Evolutionary conservation across 1,140 invertebrate species (phyloP), one percentile per base, ranked within the genome.

Genomic region (Eumeta japonica): DNA sequence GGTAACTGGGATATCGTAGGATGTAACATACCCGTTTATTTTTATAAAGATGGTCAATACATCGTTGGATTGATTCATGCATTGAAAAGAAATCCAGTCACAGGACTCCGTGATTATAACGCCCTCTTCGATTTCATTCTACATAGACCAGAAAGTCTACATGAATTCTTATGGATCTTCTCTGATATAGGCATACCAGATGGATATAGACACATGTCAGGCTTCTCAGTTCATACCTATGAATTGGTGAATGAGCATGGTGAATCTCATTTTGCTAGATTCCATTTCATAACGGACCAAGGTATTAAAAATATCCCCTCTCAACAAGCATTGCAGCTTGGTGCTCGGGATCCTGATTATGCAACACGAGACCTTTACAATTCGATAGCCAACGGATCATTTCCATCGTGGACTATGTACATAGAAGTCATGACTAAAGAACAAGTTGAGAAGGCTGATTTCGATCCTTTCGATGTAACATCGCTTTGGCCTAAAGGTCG

Each of bases 61-160:
- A 87, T 88, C 52, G 68, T 75, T 1, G 56, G 46, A 39, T 80
- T 83, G 37, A 75, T 80, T 16, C 78, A 80, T 36, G 62, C 76
- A 2, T 76, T 82, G 46, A 87, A 85, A 66, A 74, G 82, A 51
- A 86, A 88, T 60, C 86, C 86, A 3, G 75, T 75, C 14, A 87
- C 85, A 5, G 70, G 85, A 58, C 43, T 86, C 10, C 76, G 79
- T 61, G 88, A 91, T 73, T 66, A 81, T 3, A 88, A 92, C 52
- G 85, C 85, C 82, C 86, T 89, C 48, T 94, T 90, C 87, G 93
- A 96, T 60, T 93, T 94, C 57, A 79, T 92, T 12, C 81, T 85
- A 0, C 67, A 92, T 10, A 77, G 87, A 42, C 87, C 90, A 0
- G 90, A 93, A 62, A 78, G 83, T 1, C 83, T 84, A 4, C 90